Percentiles rank a stretch among this genome's conserved stretches.
These are phyloP conservation scores for Hylomyscus alleni DNA, from an alignment of 2,797 vertebrate genomes.

Conservation along the genomic window DNA sequence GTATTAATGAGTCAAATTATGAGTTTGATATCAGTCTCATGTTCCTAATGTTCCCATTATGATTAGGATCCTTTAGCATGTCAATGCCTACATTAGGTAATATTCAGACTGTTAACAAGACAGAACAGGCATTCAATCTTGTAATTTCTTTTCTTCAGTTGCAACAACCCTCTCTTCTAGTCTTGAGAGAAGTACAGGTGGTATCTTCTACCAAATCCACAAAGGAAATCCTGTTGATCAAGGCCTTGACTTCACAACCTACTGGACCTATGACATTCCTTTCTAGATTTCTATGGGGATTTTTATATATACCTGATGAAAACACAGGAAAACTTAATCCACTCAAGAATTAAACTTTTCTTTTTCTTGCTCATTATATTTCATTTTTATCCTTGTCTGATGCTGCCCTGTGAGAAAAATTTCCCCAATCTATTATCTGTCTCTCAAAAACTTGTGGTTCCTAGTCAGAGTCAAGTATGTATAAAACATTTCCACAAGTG, in stretches of 20 bases:
- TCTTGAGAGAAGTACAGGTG: too few relatives aligned
- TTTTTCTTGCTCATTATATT: background rate
- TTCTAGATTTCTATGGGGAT: background rate
- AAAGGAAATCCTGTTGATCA: background rate
- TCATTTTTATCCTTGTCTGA: background rate
- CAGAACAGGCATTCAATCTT: background rate
- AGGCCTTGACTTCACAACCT: background rate
- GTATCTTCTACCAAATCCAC: background rate
- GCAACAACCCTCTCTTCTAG: background rate
- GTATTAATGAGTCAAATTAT: conserved; percentile 33
- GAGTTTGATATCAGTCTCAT: conserved; percentile 4
- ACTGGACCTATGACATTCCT: background rate
- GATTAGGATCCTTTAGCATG: conserved; percentile 46
- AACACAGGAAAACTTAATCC: background rate
- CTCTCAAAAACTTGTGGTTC: background rate
- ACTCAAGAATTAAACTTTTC: background rate
- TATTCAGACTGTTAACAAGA: background rate
- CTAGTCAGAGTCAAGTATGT: too few relatives aligned
- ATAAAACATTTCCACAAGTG: background rate
- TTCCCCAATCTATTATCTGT: background rate
- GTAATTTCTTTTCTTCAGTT: background rate
- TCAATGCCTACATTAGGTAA: background rate
- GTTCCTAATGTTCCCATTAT: conserved; percentile 13
- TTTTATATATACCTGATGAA: background rate
- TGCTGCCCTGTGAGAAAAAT: background rate